Base-by-base conservation (phyloP, 2,888 invertebrate species). In the Sminthurinus aureus region DNA sequence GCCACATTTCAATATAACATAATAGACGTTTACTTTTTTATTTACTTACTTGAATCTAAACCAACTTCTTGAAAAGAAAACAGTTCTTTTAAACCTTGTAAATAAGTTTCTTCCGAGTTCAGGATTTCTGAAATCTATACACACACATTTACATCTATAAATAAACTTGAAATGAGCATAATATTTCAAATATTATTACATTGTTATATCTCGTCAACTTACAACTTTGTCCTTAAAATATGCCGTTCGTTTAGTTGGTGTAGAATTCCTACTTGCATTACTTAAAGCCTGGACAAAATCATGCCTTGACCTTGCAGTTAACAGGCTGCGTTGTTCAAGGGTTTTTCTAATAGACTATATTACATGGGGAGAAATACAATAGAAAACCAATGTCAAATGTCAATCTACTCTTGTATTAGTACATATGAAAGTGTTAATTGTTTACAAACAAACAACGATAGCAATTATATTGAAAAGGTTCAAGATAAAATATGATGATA, bases 51-150 rank as follows among this genome's bases (percentile, higher is more conserved):
- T 73, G 51, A 18, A 38, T 78, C 78, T n/a, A 83, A 13, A 12
- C 79, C 83, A 8, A 51, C 6, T 22, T 51, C 18, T 78, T 83
- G 77, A 26, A 83, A 83, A 18, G 8, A 24, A n/a, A 69, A 20
- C 26, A 83, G 51, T 22, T 58, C 58, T 15, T 79, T 83, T 20
- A 83, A 26, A n/a, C 83, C 83, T 26, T 18, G 52, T 0, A 83
- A 26, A 50, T 83, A 83, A 26, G 71, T 78, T 58, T 79, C 83
- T 20, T 83, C 83, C 38, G 79, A 73, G 20, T 8, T 84, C 91
- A 90, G 91, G 0, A 94, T 93, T 90, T 93, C 93, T n/a, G 89
- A 87, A 26, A 91, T 91, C n/a, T n/a, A n/a, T n/a, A n/a, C n/a
- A n/a, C n/a, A n/a, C n/a, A n/a, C n/a, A n/a, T n/a, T n/a, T n/a